These are phyloP conservation scores for Chloropsis hardwickii DNA, from an alignment of 2,113 vertebrate genomes.

Conservation along the genomic window DNA sequence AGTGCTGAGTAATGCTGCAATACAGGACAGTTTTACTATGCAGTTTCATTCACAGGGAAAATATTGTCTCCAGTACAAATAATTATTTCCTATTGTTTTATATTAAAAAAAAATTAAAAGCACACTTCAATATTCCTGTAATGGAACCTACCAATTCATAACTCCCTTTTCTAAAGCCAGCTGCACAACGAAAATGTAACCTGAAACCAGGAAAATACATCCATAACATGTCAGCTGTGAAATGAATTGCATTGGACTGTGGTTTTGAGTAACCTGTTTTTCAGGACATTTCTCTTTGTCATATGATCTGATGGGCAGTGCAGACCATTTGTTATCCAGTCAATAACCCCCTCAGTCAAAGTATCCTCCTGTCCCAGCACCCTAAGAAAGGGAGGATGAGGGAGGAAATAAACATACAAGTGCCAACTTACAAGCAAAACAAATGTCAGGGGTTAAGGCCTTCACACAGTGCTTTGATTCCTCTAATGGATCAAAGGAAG, in stretches of 20 bases:
- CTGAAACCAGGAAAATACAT: neutral
- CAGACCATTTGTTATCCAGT: neutral
- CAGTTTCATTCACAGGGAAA: neutral
- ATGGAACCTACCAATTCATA: neutral
- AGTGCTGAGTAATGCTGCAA: neutral
- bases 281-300: neutral
- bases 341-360: neutral
- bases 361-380: neutral
- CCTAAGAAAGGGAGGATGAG: neutral
- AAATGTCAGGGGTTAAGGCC: neutral
- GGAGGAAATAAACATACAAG: neutral
- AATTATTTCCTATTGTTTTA: neutral
- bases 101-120: neutral
- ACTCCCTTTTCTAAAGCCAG: neutral
- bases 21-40: neutral
- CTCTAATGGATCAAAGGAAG: neutral
- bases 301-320: neutral
- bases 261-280: neutral
- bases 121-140: neutral
- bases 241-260: neutral
- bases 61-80: neutral
- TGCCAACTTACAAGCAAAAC: neutral
- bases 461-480: neutral
- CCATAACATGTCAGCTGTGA: neutral
- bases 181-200: neutral